Evolutionary conservation across 2,113 vertebrate species (phyloP), one percentile per base, ranked within the genome.

Genomic region (Gobiocypris rarus): DNA sequence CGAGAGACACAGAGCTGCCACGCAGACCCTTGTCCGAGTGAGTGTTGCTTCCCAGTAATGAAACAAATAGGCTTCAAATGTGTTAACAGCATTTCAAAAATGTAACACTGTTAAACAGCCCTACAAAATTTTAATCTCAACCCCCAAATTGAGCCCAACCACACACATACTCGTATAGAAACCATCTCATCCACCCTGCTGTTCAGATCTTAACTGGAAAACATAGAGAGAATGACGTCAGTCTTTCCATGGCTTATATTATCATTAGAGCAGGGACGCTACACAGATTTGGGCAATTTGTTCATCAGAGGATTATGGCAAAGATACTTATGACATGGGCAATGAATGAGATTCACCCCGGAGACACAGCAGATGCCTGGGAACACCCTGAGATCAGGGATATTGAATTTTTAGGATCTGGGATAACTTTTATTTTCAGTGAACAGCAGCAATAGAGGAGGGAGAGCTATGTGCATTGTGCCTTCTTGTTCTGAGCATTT

Each of bases 1-100:
- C 93, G 93, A 3, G 97, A 99, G 90, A 97, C 96, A 0, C 94
- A 94, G 80, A 88, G 91, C 84, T 97, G 96, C 83, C 90, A 95
- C 87, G 92, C 93, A 1, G 13, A 54, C 1, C 91, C 96, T 0
- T 99, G 98, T 89, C 96, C 98, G 0, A 90, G 98, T 99, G 85
- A 87, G 95, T 92, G 45, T 34, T 77, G 17, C 50, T 4, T 14
- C 10, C 71, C 45, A 54, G 2, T 52, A 26, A 48, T 22, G 14
- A 43, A 43, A 67, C 31, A 78, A 69, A 48, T 26, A 61, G 9
- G 3, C n/a, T 61, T 61, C 8, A 10, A 59, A 24, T 10, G 5
- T 26, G 69, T 73, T 48, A 73, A 34, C n/a, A 22, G n/a, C 69
- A 24, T 73, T 48, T 24, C 0, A 73, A 15, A 45, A 71, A 43